Evolutionary conservation across 1,140 invertebrate species (phyloP), one percentile per base, ranked within the genome.

Genomic region (Lepidurus arcticus): DNA sequence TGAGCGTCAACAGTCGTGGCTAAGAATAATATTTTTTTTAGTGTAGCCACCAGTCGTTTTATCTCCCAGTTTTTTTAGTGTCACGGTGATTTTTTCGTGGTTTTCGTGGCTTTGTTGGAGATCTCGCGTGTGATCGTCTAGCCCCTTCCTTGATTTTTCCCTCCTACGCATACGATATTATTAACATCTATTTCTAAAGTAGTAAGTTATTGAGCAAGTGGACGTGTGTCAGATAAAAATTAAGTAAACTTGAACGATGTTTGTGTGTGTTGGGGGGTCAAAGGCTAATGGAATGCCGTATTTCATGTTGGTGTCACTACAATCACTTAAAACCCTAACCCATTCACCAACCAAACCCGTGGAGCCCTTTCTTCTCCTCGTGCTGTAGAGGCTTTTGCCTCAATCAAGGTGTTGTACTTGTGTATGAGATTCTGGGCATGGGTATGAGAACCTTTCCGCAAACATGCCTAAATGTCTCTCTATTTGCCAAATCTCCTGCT

Each of bases 401-500:
- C 53, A 65, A 21, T 65, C 6, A 65, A 13, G 53, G 53, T 65
- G 53, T 65, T n/a, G 16, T 21, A 9, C 21, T 65, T 65, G 53
- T 65, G 53, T 16, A 65, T 21, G 53, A 47, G 45, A 65, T 21
- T 21, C 53, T 7, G 53, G 53, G 16, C 53, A 65, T 65, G 53
- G 53, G 53, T 65, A 21, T 65, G 53, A 13, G n/a, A 6, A 21
- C 21, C 21, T 47, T 16, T n/a, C 53, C 8, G 53, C 53, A 65
- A 65, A 65, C 21, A 21, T 21, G 21, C 53, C 53, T n/a, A 65
- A 21, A 34, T 34, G 34, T 34, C 34, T 65, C 16, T 65, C 53
- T 65, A 65, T 65, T 65, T 65, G 53, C 21, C 53, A 65, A 65
- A 21, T 65, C 53, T 65, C 53, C 53, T n/a, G 53, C 53, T 65